These are phyloP conservation scores for Lutjanus argentimaculatus DNA, from an alignment of 2,797 vertebrate species.

Conservation along the genomic window DNA sequence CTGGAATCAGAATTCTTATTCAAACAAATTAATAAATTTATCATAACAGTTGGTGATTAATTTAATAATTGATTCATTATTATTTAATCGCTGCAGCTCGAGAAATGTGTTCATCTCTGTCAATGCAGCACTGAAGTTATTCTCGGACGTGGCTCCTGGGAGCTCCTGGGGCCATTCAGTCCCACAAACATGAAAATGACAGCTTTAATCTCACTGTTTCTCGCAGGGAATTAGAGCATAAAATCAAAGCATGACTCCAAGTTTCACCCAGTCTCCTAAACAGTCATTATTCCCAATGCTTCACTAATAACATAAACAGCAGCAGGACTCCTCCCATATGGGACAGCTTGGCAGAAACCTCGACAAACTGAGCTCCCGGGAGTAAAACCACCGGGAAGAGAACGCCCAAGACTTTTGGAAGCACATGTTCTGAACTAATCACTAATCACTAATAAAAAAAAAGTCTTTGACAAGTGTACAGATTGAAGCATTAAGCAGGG, in stretches of 20 bases:
- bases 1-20: too few species aligned
- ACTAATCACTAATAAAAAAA: too few species aligned
- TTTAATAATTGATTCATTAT: too few species aligned
- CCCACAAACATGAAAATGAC: neutral
- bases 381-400: neutral
- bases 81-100: too few species aligned
- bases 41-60: too few species aligned
- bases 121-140: neutral
- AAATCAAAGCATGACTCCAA: neutral
- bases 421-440: too few species aligned
- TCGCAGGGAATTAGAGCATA: neutral
- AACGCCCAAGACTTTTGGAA: neutral
- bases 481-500: neutral
- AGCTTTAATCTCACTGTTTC: neutral
- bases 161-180: neutral
- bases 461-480: neutral
- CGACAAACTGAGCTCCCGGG: neutral
- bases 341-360: neutral
- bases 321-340: constrained; percentile 54
- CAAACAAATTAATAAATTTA: too few species aligned
- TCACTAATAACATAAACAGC: constrained; percentile 26
- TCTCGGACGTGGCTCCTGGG: neutral
- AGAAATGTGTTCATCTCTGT: neutral
- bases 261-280: neutral
- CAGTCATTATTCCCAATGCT: constrained; percentile 1